Conservation (phyloP, 2,797 vertebrate species). For the Cygnus olor region DNA sequence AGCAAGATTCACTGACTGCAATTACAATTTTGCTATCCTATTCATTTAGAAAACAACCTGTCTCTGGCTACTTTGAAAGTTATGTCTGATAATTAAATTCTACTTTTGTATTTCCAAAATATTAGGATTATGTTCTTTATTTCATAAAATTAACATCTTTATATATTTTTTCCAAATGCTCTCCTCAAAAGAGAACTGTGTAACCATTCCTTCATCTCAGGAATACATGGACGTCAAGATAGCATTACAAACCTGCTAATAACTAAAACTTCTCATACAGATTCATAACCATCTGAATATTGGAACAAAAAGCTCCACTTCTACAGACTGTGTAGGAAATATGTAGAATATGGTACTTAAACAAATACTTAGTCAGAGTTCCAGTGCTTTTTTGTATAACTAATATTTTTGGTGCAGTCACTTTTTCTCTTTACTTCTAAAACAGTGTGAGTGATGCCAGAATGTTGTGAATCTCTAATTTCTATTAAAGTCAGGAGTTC, state of each 20-base stretch:
- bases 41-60: neutral
- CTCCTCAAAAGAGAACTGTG: neutral
- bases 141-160: neutral
- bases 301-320: neutral
- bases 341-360: neutral
- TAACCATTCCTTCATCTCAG: neutral
- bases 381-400: neutral
- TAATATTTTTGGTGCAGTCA: neutral
- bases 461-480: neutral
- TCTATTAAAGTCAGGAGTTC: neutral
- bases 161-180: neutral
- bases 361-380: neutral
- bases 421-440: neutral
- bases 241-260: neutral
- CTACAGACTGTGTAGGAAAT: accelerated
- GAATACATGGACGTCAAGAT: neutral
- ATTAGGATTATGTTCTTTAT: neutral
- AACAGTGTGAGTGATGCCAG: neutral
- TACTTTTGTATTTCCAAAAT: neutral
- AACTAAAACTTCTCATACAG: neutral
- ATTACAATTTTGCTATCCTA: neutral
- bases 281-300: neutral
- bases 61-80: neutral
- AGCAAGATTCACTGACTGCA: neutral
- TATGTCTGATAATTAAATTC: neutral